phyloP scores from a whole-genome alignment of 2,113 vertebrate species.

The Mohoua ochrocephala region DNA sequence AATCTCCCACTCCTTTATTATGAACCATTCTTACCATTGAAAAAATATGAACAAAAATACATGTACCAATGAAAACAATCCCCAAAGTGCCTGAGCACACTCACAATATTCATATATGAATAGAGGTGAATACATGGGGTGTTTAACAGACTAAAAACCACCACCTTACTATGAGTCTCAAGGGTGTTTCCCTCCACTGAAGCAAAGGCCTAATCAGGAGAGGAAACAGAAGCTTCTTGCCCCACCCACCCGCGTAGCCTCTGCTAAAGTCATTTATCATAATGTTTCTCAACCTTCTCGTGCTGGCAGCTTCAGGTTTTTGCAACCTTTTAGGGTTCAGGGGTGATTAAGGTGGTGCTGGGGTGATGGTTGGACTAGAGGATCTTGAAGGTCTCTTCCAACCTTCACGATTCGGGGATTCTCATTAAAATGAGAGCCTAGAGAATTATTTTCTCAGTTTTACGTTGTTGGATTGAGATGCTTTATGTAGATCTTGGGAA shows the following conservation, averaged over 20 bases:
- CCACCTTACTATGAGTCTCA: neutral
- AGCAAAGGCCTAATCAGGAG: constrained; percentile 17
- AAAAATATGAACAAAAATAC: neutral
- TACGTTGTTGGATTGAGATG: neutral
- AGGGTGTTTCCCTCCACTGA: neutral
- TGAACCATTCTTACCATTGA: neutral
- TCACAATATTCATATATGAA: neutral
- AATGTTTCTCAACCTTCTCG: neutral
- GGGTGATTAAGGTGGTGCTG: neutral
- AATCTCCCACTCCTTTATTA: neutral
- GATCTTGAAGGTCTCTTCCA: neutral
- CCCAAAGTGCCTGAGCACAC: neutral
- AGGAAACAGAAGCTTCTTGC: constrained; percentile 11
- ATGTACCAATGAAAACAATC: neutral
- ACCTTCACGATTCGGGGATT: neutral
- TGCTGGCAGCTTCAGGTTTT: neutral
- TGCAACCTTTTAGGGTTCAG: neutral
- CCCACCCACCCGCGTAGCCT: neutral
- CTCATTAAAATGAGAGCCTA: neutral
- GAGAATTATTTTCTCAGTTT: neutral
- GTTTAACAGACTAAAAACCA: neutral
- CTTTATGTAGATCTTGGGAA: neutral
- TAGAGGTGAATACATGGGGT: neutral
- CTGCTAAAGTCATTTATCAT: constrained; percentile 6
- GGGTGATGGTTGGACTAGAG: neutral